Conservation (phyloP, 1,140 invertebrate species). For the Aphelenchoides avenae region DNA sequence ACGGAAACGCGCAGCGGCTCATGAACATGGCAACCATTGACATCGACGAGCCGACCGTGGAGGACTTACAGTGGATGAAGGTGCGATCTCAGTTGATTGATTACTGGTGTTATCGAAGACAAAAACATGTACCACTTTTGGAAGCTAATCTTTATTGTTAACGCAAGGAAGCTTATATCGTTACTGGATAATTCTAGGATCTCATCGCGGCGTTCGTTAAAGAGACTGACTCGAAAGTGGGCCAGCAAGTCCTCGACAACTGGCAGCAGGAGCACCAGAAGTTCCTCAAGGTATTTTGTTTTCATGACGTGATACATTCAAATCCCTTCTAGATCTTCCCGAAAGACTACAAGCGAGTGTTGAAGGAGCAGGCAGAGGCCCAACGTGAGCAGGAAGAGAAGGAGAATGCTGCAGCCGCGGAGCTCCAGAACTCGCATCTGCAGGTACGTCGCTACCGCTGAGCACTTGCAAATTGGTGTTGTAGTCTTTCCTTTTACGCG, state of each 20-base stretch:
- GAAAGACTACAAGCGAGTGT: slow-evolving; percentile 85
- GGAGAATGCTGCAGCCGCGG: slow-evolving; percentile 21
- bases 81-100: too few species aligned
- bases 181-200: too few species aligned
- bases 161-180: too few species aligned
- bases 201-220: slow-evolving; percentile 80
- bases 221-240: slow-evolving; percentile 83
- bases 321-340: slow-evolving; percentile 72
- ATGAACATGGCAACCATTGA: slow-evolving; percentile 58
- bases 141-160: too few species aligned
- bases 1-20: slow-evolving; percentile 20
- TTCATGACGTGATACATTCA: slow-evolving; percentile 15
- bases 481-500: not conserved
- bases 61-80: slow-evolving; percentile 79
- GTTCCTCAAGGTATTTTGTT: slow-evolving; percentile 75
- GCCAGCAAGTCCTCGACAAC: slow-evolving; percentile 72
- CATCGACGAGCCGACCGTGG: slow-evolving; percentile 60
- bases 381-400: slow-evolving; percentile 59
- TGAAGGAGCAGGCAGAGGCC: slow-evolving; percentile 66
- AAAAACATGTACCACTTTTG: too few species aligned
- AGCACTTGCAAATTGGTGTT: too few species aligned
- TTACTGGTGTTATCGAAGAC: too few species aligned
- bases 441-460: too few species aligned
- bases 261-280: slow-evolving; percentile 75
- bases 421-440: slow-evolving; percentile 10